Conservation (phyloP, 1,140 invertebrate species). For the Bombyx mori region ASM3026992v2 NC_085112.1:2243501-2244000, state of each 20-base stretch:
- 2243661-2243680: conserved; percentile 76
- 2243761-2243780: conserved; percentile 17
- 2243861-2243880: conserved; percentile 47
- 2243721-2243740: conserved; percentile 29
- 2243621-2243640: conserved; percentile 72
- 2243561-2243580: too few species aligned
- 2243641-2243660: conserved; percentile 76
- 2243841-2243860: conserved; percentile 29
- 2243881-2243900: conserved; percentile 55
- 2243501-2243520: too few species aligned
- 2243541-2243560: too few species aligned
- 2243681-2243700: conserved; percentile 61
- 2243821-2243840: conserved; percentile 43
- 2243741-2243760: conserved; percentile 12
- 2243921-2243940: conserved; percentile 23
- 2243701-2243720: conserved; percentile 43
- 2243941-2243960: conserved; percentile 30
- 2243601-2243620: conserved; percentile 73
- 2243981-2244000: conserved; percentile 43
- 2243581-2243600: conserved; percentile 39
- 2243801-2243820: conserved; percentile 44
- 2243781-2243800: conserved; percentile 40
- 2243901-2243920: conserved; percentile 56
- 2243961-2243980: conserved; percentile 53
- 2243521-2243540: too few species aligned